Evolutionary conservation across 2,888 invertebrate species (phyloP).

Genomic region (Glaucopsyche alexis): DNA sequence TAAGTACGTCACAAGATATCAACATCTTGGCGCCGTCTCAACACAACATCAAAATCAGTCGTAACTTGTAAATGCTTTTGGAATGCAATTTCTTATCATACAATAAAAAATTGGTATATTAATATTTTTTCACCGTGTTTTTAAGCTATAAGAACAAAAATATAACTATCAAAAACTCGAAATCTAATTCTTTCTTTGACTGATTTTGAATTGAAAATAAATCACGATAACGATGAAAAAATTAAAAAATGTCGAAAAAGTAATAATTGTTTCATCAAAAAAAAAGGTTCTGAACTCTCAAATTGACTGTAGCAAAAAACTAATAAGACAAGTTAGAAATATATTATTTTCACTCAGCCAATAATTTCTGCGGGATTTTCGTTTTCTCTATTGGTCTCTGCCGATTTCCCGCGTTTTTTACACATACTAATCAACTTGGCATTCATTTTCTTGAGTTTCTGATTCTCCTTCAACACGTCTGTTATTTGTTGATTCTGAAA

Average conservation of each 20-base stretch:
- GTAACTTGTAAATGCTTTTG: slow-evolving; percentile 49
- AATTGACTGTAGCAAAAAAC: no score
- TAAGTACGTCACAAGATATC: neutral
- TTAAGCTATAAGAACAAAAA: neutral
- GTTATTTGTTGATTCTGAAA: slow-evolving; percentile 73
- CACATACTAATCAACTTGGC: slow-evolving; percentile 67
- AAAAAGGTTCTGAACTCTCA: no score
- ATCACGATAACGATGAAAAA: neutral
- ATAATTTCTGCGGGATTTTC: slow-evolving; percentile 54
- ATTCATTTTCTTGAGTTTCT: slow-evolving; percentile 73
- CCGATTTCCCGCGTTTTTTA: slow-evolving; percentile 62
- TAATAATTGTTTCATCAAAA: no score
- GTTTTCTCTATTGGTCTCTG: slow-evolving; percentile 55
- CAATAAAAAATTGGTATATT: neutral
- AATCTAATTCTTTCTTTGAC: neutral
- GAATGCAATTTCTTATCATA: slow-evolving; percentile 48
- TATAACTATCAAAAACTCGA: neutral
- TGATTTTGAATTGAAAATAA: no score
- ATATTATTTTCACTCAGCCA: neutral
- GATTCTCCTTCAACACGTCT: slow-evolving; percentile 71
- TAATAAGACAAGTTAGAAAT: no score
- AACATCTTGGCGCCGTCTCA: neutral
- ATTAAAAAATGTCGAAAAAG: neutral
- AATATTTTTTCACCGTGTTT: neutral
- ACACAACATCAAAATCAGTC: slow-evolving; percentile 5